Conservation (phyloP, 1,140 invertebrate genomes). For the Drosophila arizonae region DNA sequence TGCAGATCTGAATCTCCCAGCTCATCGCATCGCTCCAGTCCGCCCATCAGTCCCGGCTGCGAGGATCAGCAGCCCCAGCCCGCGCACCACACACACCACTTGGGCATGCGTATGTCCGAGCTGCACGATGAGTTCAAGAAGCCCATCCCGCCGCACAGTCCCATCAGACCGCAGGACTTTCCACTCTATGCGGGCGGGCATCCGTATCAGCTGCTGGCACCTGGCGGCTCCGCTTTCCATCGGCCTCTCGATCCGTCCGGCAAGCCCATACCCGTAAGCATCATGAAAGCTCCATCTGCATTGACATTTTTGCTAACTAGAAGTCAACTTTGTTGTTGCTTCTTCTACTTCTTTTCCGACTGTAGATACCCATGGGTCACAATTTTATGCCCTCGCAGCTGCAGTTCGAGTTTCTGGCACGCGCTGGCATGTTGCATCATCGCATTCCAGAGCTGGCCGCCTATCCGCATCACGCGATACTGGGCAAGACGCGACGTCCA, state of each 20-base stretch:
- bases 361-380: constrained; percentile 78
- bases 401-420: constrained; percentile 92
- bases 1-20: constrained; percentile 80
- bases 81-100: constrained; percentile 56
- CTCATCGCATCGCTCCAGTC: constrained; percentile 82
- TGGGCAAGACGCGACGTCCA: constrained; percentile 97
- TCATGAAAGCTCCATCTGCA: background rate
- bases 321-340: background rate
- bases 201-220: constrained; percentile 79
- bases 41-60: constrained; percentile 82
- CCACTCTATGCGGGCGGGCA: constrained; percentile 81
- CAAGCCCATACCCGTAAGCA: constrained; percentile 80
- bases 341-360: background rate
- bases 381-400: constrained; percentile 88
- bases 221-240: constrained; percentile 79
- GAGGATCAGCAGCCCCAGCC: constrained; percentile 73
- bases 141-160: constrained; percentile 77
- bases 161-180: constrained; percentile 79
- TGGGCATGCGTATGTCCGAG: constrained; percentile 73
- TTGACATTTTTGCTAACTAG: background rate
- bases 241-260: constrained; percentile 78
- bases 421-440: constrained; percentile 93
- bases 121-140: constrained; percentile 81
- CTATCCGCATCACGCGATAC: constrained; percentile 87
- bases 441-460: constrained; percentile 88